Evolutionary conservation across 1,140 invertebrate genomes (phyloP), one percentile per base, ranked within the genome.

Genomic region (Whitmania pigra): DNA sequence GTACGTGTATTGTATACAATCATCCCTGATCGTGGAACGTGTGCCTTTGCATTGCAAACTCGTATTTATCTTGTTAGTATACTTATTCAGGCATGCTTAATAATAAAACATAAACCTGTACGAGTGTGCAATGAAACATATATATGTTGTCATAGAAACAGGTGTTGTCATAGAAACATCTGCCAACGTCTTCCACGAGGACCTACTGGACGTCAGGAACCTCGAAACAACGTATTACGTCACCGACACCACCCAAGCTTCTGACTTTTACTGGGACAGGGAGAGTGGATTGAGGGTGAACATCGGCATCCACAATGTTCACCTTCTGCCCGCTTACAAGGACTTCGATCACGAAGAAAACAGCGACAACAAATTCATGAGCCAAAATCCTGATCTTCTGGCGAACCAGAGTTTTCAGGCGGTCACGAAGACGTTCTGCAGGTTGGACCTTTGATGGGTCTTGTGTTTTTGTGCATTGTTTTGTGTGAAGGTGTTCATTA

Each of bases 291-390:
- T 75, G 57, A 67, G 40, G 60, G 71, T 75, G 0, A 54, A 71
- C 31, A 74, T 74, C 73, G 74, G 72, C 13, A 67, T 75, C 20
- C 43, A 71, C 40, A 69, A 75, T 57, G 66, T 75, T 25, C 60
- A 75, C 36, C 53, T 75, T 43, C 40, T 75, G 25, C 73, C 74
- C 18, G 55, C 67, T 36, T 75, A 74, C 60, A 54, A 63, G 53
- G 74, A 75, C 43, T 69, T 74, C 27, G 71, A 68, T 63, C 73
- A 74, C 49, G 73, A 68, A 53, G 53, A 69, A 15, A 53, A 71
- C 25, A 72, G 69, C 43, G 74, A 75, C 69, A 75, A 75, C 57
- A 55, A 74, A 53, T 75, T 73, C 70, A 73, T 75, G 60, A 53
- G 71, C 31, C 22, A 54, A 18, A 74, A 75, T 69, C 74, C 74